Conservation (phyloP, 2,797 vertebrate genomes). For the Myotis planiceps region DNA sequence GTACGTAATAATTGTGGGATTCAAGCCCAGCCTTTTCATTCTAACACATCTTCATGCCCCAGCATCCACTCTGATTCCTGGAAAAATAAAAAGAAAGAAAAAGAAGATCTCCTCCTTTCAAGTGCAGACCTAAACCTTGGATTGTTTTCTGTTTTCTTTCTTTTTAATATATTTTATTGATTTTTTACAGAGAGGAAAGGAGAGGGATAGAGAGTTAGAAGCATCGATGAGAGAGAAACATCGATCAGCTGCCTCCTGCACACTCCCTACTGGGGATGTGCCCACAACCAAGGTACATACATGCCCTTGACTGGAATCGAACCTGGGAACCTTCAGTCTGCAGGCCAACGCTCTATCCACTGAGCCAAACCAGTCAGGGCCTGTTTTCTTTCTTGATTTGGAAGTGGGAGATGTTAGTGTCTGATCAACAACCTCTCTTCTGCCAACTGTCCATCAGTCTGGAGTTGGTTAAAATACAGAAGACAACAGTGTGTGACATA, state of each 20-base stretch:
- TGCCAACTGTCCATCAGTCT: not conserved
- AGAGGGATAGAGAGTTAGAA: too few relatives aligned
- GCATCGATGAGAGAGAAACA: too few relatives aligned
- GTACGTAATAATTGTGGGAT: not conserved
- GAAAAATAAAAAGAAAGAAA: not conserved
- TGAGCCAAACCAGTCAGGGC: too few relatives aligned
- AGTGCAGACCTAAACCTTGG: not conserved
- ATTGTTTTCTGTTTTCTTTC: not conserved
- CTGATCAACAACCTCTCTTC: too few relatives aligned
- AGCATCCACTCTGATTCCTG: too few relatives aligned
- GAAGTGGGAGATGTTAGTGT: not conserved
- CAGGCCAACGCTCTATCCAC: too few relatives aligned
- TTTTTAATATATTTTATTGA: not conserved
- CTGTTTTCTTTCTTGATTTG: not conserved
- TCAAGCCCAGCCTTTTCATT: not conserved
- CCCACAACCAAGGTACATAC: too few relatives aligned
- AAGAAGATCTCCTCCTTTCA: not conserved
- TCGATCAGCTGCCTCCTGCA: too few relatives aligned
- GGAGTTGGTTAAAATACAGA: not conserved
- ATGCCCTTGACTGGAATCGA: too few relatives aligned
- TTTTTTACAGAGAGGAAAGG: too few relatives aligned
- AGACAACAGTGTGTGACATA: not conserved
- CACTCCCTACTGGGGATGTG: too few relatives aligned
- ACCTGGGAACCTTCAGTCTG: too few relatives aligned
- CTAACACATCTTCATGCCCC: fast-evolving